Percentiles rank a stretch among this genome's conserved stretches.
These are phyloP conservation scores for Selene dorsalis DNA, from an alignment of 2,797 vertebrate genomes.

Conservation along the genomic window DNA sequence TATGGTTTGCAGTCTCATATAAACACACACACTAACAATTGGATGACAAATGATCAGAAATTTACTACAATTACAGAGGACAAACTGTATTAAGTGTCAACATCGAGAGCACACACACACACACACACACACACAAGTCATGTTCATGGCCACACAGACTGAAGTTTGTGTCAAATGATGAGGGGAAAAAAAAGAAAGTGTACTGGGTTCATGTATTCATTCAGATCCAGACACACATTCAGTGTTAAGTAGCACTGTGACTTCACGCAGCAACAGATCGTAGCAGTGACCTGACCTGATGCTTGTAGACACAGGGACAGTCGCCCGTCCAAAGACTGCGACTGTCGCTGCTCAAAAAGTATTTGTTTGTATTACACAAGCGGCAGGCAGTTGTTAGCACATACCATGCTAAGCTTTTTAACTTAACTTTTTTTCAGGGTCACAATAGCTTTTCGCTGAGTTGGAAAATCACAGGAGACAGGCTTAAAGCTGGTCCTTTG, in stretches of 20 bases:
- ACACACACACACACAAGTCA: slow-evolving; percentile 24
- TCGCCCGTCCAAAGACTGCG: slow-evolving; percentile 69
- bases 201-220: neutral
- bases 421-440: slow-evolving; percentile 88
- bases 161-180: neutral
- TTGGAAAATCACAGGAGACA: slow-evolving; percentile 93
- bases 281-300: slow-evolving; percentile 35
- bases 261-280: slow-evolving; percentile 15
- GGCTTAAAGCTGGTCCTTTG: slow-evolving; percentile 90
- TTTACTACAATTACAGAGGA: slow-evolving; percentile 50
- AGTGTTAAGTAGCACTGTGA: neutral
- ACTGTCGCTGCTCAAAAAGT: slow-evolving; percentile 84
- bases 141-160: slow-evolving; percentile 18
- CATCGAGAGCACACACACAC: slow-evolving; percentile 18
- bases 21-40: slow-evolving; percentile 59
- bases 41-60: slow-evolving; percentile 59
- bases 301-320: slow-evolving; percentile 41
- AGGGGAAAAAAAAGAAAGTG: neutral
- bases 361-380: slow-evolving; percentile 87
- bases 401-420: slow-evolving; percentile 92
- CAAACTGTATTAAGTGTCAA: slow-evolving; percentile 51
- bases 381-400: slow-evolving; percentile 89
- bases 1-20: slow-evolving; percentile 65
- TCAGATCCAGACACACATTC: neutral
- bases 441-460: slow-evolving; percentile 93